These are phyloP conservation scores for Chiroxiphia lanceolata DNA, from an alignment of 2,797 vertebrate species.

Conservation along the genomic window DNA sequence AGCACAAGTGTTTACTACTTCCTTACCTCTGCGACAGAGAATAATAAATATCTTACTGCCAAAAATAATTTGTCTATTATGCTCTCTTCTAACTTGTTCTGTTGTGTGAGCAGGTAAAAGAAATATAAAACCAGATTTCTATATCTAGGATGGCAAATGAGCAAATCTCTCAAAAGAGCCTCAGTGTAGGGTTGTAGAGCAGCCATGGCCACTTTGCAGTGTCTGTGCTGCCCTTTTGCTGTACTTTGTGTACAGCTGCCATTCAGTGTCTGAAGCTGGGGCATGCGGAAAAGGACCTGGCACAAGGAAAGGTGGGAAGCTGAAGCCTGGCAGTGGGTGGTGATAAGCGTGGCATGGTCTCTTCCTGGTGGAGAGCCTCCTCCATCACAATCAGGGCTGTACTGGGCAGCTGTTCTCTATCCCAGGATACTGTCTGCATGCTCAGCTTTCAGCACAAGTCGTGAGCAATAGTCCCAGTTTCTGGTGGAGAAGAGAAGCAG, in stretches of 20 bases:
- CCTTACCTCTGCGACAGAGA: not conserved
- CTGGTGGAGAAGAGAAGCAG: not conserved
- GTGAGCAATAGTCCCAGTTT: not conserved
- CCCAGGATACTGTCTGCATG: not conserved
- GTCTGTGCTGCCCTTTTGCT: not conserved
- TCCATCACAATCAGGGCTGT: fast-evolving
- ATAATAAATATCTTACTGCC: not conserved
- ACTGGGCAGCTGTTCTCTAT: not conserved
- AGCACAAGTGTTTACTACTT: not conserved
- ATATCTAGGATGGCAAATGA: not conserved
- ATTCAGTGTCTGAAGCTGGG: not conserved
- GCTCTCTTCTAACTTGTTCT: not conserved
- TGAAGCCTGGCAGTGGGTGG: not conserved
- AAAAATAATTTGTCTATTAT: not conserved
- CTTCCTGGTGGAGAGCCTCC: not conserved
- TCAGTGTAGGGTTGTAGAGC: not conserved
- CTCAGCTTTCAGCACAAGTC: not conserved
- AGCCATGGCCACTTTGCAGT: not conserved
- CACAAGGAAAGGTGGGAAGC: not conserved
- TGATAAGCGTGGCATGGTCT: not conserved
- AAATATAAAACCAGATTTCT: not conserved
- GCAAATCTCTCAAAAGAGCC: not conserved
- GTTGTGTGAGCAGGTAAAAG: not conserved
- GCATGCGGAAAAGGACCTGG: not conserved
- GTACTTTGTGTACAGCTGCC: not conserved